Conservation (phyloP, 2,888 invertebrate genomes). For the Linnaemya vulpina region DNA sequence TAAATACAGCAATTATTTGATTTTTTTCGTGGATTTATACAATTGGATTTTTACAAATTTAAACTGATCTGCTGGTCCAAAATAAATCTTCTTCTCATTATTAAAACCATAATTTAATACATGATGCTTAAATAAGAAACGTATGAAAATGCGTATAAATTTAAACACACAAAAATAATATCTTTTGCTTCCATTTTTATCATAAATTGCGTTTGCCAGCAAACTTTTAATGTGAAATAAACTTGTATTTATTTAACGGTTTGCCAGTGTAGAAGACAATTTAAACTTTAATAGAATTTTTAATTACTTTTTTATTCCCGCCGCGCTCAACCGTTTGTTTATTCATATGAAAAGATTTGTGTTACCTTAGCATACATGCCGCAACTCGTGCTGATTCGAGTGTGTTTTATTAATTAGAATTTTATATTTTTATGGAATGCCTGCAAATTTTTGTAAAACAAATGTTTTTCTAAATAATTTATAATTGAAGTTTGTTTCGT, state of each 20-base stretch:
- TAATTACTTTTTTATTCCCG: conserved; percentile 48
- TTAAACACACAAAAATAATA: conserved; percentile 11
- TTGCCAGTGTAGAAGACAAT: conserved; percentile 44
- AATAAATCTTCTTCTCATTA: not conserved
- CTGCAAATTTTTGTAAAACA: too few species aligned
- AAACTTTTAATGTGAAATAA: not conserved
- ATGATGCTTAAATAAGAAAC: not conserved
- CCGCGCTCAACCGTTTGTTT: not conserved
- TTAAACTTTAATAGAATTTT: conserved; percentile 56
- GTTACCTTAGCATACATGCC: conserved; percentile 27
- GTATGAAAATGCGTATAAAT: not conserved
- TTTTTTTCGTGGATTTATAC: too few species aligned
- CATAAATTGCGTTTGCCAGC: conserved; percentile 4
- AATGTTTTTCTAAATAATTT: too few species aligned
- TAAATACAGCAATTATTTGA: too few species aligned
- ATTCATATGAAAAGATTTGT: conserved; percentile 36
- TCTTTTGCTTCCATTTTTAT: conserved; percentile 10
- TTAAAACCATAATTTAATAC: not conserved
- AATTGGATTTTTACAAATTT: too few species aligned
- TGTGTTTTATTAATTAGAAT: conserved; percentile 23
- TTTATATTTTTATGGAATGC: conserved; percentile 4
- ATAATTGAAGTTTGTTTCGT: too few species aligned
- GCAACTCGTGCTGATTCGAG: too few species aligned
- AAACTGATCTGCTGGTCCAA: too few species aligned
- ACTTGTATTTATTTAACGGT: conserved; percentile 14